Evolutionary conservation across 2,113 vertebrate species (phyloP).

Genomic region (Epinephelus lanceolatus): DNA sequence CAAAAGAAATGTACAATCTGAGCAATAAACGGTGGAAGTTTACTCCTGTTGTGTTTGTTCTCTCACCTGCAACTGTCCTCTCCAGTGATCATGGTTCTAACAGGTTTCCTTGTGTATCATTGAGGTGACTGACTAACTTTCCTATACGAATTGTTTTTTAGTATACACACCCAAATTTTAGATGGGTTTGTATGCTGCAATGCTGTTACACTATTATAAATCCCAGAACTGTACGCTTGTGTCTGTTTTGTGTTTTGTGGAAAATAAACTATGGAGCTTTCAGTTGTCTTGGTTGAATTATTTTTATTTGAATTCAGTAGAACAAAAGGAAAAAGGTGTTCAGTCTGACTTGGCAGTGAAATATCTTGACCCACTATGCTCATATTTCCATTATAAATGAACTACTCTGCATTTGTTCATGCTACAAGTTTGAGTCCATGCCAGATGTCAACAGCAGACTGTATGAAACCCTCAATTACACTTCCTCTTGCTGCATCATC

Average conservation of each 20-base stretch:
- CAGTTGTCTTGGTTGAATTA: not conserved
- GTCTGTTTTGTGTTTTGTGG: constrained; percentile 55
- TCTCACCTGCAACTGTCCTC: not conserved
- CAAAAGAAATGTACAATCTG: not conserved
- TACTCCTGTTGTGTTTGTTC: not conserved
- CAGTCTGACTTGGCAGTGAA: no score
- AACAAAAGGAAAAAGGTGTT: no score
- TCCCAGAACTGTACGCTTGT: constrained; percentile 25
- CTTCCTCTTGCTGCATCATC: not conserved
- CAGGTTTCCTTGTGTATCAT: constrained; percentile 17
- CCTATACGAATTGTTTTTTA: not conserved
- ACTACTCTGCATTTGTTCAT: not conserved
- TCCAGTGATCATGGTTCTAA: not conserved
- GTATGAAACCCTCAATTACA: not conserved
- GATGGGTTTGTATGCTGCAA: constrained; percentile 27
- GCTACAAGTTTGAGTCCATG: not conserved
- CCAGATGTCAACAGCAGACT: not conserved
- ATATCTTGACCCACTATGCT: not conserved
- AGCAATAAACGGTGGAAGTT: constrained; percentile 5
- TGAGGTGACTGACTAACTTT: not conserved
- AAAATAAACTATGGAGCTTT: constrained; percentile 53
- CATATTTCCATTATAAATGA: not conserved
- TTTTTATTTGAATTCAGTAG: not conserved
- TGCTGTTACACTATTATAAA: constrained; percentile 27
- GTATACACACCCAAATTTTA: constrained; percentile 1